Conservation (phyloP, 1,140 invertebrate species). For the Lasioglossum albipes region DNA sequence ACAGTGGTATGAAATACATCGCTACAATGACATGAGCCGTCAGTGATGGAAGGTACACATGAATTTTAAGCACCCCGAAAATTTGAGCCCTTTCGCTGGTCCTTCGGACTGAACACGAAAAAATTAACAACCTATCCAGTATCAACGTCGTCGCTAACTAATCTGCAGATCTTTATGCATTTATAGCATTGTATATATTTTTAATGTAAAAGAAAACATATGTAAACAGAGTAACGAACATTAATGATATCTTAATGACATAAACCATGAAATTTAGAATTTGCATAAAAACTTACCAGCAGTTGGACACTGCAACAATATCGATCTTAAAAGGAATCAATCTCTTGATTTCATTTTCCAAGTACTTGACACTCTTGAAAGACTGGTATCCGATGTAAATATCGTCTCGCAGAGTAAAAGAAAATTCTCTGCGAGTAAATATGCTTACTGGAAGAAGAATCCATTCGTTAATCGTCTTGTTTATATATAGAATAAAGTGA, state of each 20-base stretch:
- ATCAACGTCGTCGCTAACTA: not conserved
- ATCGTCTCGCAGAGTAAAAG: constrained; percentile 96
- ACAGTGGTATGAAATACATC: too few species aligned
- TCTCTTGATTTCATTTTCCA: constrained; percentile 90
- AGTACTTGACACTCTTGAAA: constrained; percentile 89
- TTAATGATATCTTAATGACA: too few species aligned
- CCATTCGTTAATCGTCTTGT: not conserved
- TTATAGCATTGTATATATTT: too few species aligned
- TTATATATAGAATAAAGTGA: not conserved
- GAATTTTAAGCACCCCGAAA: too few species aligned
- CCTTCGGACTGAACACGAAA: constrained; percentile 66
- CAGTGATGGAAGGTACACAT: too few species aligned
- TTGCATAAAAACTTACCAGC: constrained; percentile 79
- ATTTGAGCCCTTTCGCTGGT: constrained; percentile 67
- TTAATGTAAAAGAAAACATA: too few species aligned
- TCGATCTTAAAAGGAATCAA: constrained; percentile 86
- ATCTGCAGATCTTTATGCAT: too few species aligned
- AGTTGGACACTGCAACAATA: constrained; percentile 95
- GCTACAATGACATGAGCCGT: too few species aligned
- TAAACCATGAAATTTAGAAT: too few species aligned
- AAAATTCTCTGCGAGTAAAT: constrained; percentile 94
- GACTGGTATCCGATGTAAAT: constrained; percentile 96
- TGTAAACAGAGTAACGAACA: too few species aligned
- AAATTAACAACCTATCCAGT: constrained; percentile 64
- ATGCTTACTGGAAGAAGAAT: constrained; percentile 81